Base-by-base conservation (phyloP, 1,140 invertebrate genomes). In the Drosophila fuyamai region DNA sequence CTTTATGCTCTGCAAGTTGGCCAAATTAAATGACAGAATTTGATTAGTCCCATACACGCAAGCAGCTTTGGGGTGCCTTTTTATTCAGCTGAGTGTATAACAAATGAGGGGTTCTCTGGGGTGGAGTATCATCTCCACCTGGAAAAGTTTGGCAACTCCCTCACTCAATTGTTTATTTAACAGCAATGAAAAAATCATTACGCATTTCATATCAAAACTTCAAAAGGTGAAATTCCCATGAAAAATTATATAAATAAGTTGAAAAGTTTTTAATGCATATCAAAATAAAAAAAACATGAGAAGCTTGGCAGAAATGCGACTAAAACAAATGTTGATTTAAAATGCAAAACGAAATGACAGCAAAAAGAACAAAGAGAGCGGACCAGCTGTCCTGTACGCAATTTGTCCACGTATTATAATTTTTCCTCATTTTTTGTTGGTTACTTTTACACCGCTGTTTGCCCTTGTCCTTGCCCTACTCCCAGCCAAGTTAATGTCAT, bases 121-220 rank as follows among this genome's bases (percentile, higher is more conserved):
- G 47, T 27, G 40, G 14, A 41, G 44, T 38, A 47, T 44, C 84
- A 61, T 62, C 60, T 68, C 40, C 36, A 75, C 55, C 55, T 59
- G 71, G 56, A 46, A 83, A 85, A 79, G 51, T 88, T 88, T 79
- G 36, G 38, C 61, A 27, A 38, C 32, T 32, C 41, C 41, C 63
- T 29, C n/a, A 16, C 62, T 43, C 71, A 76, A 86, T 88, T 88
- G 76, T 86, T 88, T 86, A 82, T 79, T 86, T 86, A 86, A 86
- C 70, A 86, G 82, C 76, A 62, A 86, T 86, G 66, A 86, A 86
- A 86, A 88, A 88, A 83, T 88, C 83, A 86, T 86, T 86, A 88
- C 75, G 70, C 72, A 86, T 86, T 82, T 86, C 60, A 66, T 71
- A 82, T 75, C 57, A 54, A 53, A 72, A 72, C 82, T 86, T 86